Percentiles rank a stretch among this genome's conserved stretches.
These are phyloP conservation scores for Sphecodes monilicornis DNA, from an alignment of 2,888 invertebrate species.

Conservation along the genomic window DNA sequence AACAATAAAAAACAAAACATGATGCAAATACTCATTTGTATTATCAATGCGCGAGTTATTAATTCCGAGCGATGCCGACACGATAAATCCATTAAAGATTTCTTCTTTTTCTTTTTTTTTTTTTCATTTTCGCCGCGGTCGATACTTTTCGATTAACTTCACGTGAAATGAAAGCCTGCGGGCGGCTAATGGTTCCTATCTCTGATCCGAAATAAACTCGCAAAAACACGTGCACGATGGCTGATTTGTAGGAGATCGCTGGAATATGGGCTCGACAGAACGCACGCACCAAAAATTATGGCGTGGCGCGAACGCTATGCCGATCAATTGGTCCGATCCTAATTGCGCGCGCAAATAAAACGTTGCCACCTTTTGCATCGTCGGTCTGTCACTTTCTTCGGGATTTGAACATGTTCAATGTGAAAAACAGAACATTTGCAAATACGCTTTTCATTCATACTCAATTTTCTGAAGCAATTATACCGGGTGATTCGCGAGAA, in stretches of 20 bases:
- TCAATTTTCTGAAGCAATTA: neutral
- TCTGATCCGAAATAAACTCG: constrained; percentile 46
- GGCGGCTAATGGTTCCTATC: constrained; percentile 68
- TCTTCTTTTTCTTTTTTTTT: neutral
- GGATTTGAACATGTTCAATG: neutral
- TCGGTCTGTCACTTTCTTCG: constrained; percentile 39
- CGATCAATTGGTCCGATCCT: constrained; percentile 64
- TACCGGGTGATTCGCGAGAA: no score
- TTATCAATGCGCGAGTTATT: constrained; percentile 42
- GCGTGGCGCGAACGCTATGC: constrained; percentile 33
- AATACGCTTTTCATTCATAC: neutral
- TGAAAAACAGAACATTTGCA: neutral
- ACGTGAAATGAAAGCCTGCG: constrained; percentile 64
- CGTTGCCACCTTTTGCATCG: constrained; percentile 51
- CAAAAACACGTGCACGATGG: constrained; percentile 50
- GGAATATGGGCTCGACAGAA: constrained; percentile 39
- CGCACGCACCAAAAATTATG: constrained; percentile 38
- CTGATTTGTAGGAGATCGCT: constrained; percentile 52
- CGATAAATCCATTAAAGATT: constrained; percentile 54
- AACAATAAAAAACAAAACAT: constrained; percentile 8
- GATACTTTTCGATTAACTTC: constrained; percentile 70
- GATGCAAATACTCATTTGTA: constrained; percentile 1
- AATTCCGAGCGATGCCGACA: constrained; percentile 42
- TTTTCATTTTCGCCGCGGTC: constrained; percentile 44
- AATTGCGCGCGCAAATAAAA: constrained; percentile 74